These are phyloP conservation scores for Auanema freiburgensis DNA, from an alignment of 2,888 invertebrate species.

Conservation along the genomic window DNA sequence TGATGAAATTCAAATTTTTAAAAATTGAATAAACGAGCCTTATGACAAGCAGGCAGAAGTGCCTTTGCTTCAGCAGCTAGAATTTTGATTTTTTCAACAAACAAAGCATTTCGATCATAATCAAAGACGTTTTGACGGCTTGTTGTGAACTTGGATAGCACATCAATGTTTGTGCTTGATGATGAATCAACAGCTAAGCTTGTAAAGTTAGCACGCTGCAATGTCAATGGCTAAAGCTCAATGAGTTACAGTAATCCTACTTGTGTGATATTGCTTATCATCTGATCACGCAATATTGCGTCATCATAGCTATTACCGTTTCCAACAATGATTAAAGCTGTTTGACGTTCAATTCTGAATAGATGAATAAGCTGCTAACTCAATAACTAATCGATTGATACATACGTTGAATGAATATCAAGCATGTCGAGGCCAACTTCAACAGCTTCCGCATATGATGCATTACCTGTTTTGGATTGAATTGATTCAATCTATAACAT, in stretches of 20 bases:
- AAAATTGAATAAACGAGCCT: not conserved
- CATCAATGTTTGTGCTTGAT: constrained; percentile 13
- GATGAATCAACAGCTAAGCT: constrained; percentile 34
- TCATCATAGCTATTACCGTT: not conserved
- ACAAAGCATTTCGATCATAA: constrained; percentile 41
- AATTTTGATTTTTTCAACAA: constrained; percentile 33
- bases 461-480: constrained; percentile 20
- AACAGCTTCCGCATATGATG: constrained; percentile 45
- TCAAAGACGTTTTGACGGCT: constrained; percentile 36
- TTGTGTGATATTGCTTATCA: not conserved
- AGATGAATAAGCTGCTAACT: not conserved
- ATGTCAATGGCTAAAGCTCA: not conserved
- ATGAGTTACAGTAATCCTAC: not conserved
- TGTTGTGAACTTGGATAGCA: constrained; percentile 24
- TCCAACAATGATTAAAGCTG: not conserved
- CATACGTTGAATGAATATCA: constrained; percentile 8
- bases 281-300: constrained; percentile 9
- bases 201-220: constrained; percentile 8
- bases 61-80: constrained; percentile 20
- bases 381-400: not conserved
- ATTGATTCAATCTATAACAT: constrained; percentile 16
- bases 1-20: not conserved
- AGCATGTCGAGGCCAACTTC: constrained; percentile 35
- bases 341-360: not conserved
- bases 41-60: constrained; percentile 13